These are phyloP conservation scores for Hypothenemus hampei DNA, from an alignment of 1,140 invertebrate species.

Conservation along the genomic window DNA sequence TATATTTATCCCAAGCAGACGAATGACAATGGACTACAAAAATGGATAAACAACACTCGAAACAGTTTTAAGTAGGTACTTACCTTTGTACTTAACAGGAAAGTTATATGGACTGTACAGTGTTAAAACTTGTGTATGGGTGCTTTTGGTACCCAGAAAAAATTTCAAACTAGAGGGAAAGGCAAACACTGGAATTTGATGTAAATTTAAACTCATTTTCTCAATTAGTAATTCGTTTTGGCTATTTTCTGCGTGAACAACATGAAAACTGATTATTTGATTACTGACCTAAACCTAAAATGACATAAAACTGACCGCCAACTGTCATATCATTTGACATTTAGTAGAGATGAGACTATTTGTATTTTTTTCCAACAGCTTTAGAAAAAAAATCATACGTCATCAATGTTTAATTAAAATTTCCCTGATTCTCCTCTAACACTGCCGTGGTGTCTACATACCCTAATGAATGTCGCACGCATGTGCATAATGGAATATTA, in stretches of 20 bases:
- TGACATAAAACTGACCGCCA: too few species aligned
- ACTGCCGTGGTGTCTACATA: too few species aligned
- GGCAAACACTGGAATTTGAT: slow-evolving; percentile 67
- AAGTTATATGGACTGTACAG: slow-evolving; percentile 88
- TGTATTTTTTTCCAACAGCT: too few species aligned
- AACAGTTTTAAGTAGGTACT: slow-evolving; percentile 19
- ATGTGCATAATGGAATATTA: too few species aligned
- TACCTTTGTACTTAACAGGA: slow-evolving; percentile 81
- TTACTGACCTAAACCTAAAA: too few species aligned
- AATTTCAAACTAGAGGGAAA: slow-evolving; percentile 75
- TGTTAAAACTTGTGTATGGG: slow-evolving; percentile 77
- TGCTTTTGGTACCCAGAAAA: slow-evolving; percentile 68
- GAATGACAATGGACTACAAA: slow-evolving; percentile 62
- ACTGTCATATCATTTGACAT: too few species aligned
- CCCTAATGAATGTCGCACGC: too few species aligned
- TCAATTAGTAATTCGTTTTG: neutral
- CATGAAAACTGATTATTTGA: too few species aligned
- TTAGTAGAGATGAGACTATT: too few species aligned
- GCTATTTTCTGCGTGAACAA: neutral
- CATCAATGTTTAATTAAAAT: too few species aligned
- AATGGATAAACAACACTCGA: neutral
- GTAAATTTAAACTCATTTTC: slow-evolving; percentile 32
- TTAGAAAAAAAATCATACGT: too few species aligned
- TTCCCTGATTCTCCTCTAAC: too few species aligned
- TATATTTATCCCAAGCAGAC: slow-evolving; percentile 75